Percentiles rank a stretch among this genome's conserved stretches.
phyloP scores from a whole-genome alignment of 2,797 vertebrate genomes.

The Pristis pectinata region DNA sequence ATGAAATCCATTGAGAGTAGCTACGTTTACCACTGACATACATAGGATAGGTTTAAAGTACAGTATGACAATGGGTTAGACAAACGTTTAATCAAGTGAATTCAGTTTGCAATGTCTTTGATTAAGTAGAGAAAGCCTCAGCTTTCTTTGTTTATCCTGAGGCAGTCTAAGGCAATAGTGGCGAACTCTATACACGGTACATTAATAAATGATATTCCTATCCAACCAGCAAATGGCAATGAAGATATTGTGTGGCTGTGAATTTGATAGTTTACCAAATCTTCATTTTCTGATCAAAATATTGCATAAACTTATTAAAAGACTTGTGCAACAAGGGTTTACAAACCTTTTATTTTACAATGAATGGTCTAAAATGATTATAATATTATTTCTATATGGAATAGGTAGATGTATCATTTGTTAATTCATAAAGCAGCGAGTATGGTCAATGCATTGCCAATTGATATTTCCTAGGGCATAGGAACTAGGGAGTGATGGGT shows the following conservation, averaged over 20 bases:
- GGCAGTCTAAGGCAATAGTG: not conserved
- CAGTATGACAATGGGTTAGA: not conserved
- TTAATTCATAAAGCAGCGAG: no score
- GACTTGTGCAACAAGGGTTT: not conserved
- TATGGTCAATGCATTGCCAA: no score
- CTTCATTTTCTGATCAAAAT: not conserved
- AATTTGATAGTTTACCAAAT: not conserved
- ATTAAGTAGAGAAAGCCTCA: no score
- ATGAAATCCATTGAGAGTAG: not conserved
- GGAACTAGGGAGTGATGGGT: no score
- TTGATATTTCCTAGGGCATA: no score
- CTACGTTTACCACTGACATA: not conserved
- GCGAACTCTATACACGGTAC: not conserved
- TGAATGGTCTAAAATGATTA: no score
- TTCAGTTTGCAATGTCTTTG: not conserved
- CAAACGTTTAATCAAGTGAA: not conserved
- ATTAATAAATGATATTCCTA: not conserved
- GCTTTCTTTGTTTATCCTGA: not conserved
- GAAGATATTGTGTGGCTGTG: not conserved
- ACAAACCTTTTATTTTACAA: not conserved
- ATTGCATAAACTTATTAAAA: not conserved
- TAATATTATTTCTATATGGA: no score
- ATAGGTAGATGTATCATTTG: no score
- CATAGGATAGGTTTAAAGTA: conserved; percentile 7
- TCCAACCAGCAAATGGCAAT: not conserved